Conservation (phyloP, 2,888 invertebrate species). For the Zhengitettix transpicula region DNA sequence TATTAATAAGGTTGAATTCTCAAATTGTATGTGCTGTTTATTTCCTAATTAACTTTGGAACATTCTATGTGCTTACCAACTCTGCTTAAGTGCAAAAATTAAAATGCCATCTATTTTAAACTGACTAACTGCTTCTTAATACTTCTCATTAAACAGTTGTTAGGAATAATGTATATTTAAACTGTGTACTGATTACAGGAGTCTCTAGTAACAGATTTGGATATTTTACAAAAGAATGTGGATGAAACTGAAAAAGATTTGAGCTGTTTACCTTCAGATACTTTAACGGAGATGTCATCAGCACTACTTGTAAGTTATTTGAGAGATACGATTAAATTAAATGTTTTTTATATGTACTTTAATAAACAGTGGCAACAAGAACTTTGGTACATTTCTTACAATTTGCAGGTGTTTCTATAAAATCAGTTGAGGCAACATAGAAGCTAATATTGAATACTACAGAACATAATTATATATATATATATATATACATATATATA, state of each 20-base stretch:
- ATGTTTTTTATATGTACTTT: too few relatives aligned
- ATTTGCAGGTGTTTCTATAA: too few relatives aligned
- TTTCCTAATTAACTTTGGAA: neutral
- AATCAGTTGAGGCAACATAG: too few relatives aligned
- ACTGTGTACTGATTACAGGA: constrained; percentile 19
- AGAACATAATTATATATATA: too few relatives aligned
- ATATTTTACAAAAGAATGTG: constrained; percentile 49
- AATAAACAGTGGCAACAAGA: too few relatives aligned
- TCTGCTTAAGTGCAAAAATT: neutral
- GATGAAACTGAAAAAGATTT: constrained; percentile 48
- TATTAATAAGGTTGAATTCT: too few relatives aligned
- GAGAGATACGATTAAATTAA: neutral
- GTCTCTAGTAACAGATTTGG: constrained; percentile 37
- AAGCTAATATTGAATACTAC: too few relatives aligned
- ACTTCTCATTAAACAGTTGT: neutral
- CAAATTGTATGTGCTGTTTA: neutral
- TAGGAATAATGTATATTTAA: neutral
- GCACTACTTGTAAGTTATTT: constrained; percentile 48
- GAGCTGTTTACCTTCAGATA: constrained; percentile 49
- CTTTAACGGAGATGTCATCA: constrained; percentile 51
- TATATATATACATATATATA: too few relatives aligned
- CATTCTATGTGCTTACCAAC: neutral
- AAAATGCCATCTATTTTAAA: neutral
- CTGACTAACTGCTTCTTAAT: neutral
- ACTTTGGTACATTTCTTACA: too few relatives aligned